Evolutionary conservation across 2,888 invertebrate species (phyloP).

Genomic region (Lucinisca nassula): DNA sequence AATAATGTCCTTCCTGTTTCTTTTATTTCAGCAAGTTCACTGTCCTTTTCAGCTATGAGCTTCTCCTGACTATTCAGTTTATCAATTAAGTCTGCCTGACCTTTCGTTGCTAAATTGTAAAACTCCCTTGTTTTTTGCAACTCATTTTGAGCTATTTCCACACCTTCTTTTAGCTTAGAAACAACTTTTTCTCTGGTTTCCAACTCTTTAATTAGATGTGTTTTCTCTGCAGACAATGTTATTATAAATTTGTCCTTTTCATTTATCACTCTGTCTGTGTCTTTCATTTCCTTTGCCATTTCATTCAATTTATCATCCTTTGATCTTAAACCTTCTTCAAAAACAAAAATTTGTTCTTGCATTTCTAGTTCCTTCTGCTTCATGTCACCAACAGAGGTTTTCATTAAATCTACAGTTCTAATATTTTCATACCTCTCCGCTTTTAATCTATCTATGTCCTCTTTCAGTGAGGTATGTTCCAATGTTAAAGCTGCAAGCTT

Average conservation of each 20-base stretch:
- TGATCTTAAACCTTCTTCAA: slow-evolving; percentile 25
- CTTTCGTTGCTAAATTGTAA: slow-evolving; percentile 58
- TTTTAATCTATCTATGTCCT: slow-evolving; percentile 23
- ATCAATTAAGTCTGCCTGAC: slow-evolving; percentile 56
- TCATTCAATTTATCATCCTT: slow-evolving; percentile 35
- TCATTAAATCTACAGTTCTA: slow-evolving; percentile 42
- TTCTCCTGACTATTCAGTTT: slow-evolving; percentile 46
- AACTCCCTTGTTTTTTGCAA: slow-evolving; percentile 54
- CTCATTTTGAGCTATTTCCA: slow-evolving; percentile 20
- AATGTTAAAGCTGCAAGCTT: slow-evolving; percentile 27
- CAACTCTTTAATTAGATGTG: slow-evolving; percentile 24
- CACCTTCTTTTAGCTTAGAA: slow-evolving; percentile 23
- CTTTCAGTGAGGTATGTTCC: slow-evolving; percentile 17
- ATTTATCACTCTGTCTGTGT: slow-evolving; percentile 39
- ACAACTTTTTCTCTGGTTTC: slow-evolving; percentile 37
- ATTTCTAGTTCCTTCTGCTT: slow-evolving; percentile 46
- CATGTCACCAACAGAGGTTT: slow-evolving; percentile 38
- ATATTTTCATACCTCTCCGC: slow-evolving; percentile 25
- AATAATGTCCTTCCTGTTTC: slow-evolving; percentile 36
- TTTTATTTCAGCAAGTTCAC: slow-evolving; percentile 36
- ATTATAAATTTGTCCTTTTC: slow-evolving; percentile 4
- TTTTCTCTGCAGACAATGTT: slow-evolving; percentile 19
- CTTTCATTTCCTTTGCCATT: slow-evolving; percentile 34
- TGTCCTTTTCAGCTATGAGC: slow-evolving; percentile 35
- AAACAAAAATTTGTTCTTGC: slow-evolving; percentile 15